Evolutionary conservation across 2,797 vertebrate species (phyloP), one percentile per base, ranked within the genome.

Genomic region (Bovichtus variegatus): DNA sequence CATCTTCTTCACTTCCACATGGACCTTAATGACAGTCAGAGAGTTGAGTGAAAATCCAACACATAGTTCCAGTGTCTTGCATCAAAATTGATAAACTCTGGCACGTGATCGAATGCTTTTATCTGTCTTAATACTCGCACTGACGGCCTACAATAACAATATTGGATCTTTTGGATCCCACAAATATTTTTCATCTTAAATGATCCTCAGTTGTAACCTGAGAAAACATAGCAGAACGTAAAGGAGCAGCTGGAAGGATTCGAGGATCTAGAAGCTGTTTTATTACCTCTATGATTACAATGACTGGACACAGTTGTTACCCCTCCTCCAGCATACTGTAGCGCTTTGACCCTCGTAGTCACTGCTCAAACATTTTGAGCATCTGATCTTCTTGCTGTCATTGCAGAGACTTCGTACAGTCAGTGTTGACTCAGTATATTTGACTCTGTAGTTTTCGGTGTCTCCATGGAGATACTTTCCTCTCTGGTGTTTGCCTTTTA

Each of bases 191-290:
- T 73, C 3, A 46, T 60, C 10, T 60, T 13, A 16, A 51, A 25
- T 53, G 9, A 44, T 61, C 23, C 27, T 60, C 43, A n/a, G 36
- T 74, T 47, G 43, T 63, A 40, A 34, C 47, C 25, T n/a, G 23
- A 27, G 49, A 40, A 38, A 47, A 23, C 29, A n/a, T 9, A 54
- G 5, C 27, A 44, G 9, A 67, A 63, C 21, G 23, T 29, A 47
- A 23, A 50, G 8, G 51, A 73, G 59, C 38, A 81, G 49, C 59
- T 58, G 46, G 40, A 47, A 41, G 34, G 18, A 69, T 71, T 23
- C 58, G 23, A 65, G 49, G 44, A 68, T 76, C 27, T 50, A 5
- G 10, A 62, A 51, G 23, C 50, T 68, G 46, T 67, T 82, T 71
- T 71, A 68, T 76, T 51, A 15, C 53, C 57, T 54, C 31, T 51